A percentile compares a stretch with the other conserved stretches of the same genome.
phyloP scores from a whole-genome alignment of 2,888 invertebrate species.

The Agrotis ipsilon region DNA sequence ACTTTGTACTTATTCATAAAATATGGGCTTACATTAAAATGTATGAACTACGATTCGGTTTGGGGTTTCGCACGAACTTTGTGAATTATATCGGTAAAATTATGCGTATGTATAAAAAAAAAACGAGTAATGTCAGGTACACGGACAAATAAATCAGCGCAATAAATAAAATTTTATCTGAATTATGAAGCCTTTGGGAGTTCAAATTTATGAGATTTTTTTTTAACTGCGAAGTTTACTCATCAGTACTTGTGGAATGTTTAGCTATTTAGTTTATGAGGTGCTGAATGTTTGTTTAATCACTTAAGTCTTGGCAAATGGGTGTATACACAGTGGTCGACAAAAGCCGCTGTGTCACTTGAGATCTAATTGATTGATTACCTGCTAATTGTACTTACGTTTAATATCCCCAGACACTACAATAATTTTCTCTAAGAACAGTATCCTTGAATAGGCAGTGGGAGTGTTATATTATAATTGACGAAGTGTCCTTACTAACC shows the following conservation, averaged over 20 bases:
- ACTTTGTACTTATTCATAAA: slow-evolving; percentile 20
- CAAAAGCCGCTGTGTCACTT: neutral
- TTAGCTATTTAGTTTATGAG: slow-evolving; percentile 14
- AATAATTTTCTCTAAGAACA: neutral
- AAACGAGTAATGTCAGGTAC: slow-evolving; percentile 69
- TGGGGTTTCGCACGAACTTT: slow-evolving; percentile 37
- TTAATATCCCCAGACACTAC: neutral
- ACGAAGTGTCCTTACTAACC: neutral
- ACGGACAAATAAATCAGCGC: slow-evolving; percentile 79
- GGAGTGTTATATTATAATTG: neutral
- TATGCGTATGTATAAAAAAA: slow-evolving; percentile 51
- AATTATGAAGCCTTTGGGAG: slow-evolving; percentile 77
- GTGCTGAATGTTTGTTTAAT: neutral
- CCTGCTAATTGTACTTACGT: slow-evolving; percentile 10
- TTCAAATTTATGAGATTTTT: slow-evolving; percentile 79
- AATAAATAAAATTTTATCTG: slow-evolving; percentile 85
- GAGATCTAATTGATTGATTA: slow-evolving; percentile 7
- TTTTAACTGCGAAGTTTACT: slow-evolving; percentile 57
- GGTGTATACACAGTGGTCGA: neutral
- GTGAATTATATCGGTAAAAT: slow-evolving; percentile 45
- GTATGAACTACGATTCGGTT: slow-evolving; percentile 30
- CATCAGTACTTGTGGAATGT: slow-evolving; percentile 8
- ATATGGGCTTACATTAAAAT: slow-evolving; percentile 22
- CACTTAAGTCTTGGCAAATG: neutral
- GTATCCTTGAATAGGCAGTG: neutral